phyloP scores from a whole-genome alignment of 2,888 invertebrate genomes.

The Acronicta aceris region DNA sequence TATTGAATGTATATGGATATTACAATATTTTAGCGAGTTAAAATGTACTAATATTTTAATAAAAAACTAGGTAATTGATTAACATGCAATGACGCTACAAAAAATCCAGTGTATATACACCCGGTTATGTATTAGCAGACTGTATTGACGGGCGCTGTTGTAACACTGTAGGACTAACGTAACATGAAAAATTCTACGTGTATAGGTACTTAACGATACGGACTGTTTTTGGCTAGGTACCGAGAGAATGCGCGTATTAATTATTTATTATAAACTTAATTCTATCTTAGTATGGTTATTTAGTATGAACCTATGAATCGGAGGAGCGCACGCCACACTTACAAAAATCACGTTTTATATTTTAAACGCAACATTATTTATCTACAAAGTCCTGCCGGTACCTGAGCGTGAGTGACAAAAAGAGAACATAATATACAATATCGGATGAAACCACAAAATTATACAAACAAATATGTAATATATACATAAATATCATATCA shows the following conservation, averaged over 20 bases:
- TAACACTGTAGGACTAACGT: slow-evolving; percentile 14
- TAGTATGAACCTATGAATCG: slow-evolving; percentile 16
- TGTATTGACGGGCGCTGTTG: slow-evolving; percentile 8
- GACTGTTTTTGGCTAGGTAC: slow-evolving; percentile 33
- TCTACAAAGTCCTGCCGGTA: slow-evolving; percentile 24
- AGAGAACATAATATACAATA: slow-evolving; percentile 16
- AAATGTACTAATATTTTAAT: slow-evolving; percentile 16
- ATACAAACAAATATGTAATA: slow-evolving; percentile 50
- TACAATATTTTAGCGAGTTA: slow-evolving; percentile 9
- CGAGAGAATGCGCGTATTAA: slow-evolving; percentile 22
- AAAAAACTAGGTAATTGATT: no score
- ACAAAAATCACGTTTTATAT: slow-evolving; percentile 12
- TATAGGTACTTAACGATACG: slow-evolving; percentile 9
- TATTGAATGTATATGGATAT: slow-evolving; percentile 21
- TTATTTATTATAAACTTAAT: slow-evolving; percentile 25
- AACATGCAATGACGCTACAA: slow-evolving; percentile 21
- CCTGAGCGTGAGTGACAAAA: slow-evolving; percentile 12
- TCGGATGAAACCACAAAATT: slow-evolving; percentile 31
- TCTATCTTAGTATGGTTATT: slow-evolving; percentile 40
- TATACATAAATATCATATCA: slow-evolving; percentile 49
- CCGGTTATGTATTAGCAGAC: slow-evolving; percentile 4
- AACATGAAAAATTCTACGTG: slow-evolving; percentile 18
- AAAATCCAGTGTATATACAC: slow-evolving; percentile 8
- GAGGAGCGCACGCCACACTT: slow-evolving; percentile 12
- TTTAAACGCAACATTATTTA: slow-evolving; percentile 31